Conservation (phyloP, 2,888 invertebrate genomes). For the Hypomecis atomaria region DNA sequence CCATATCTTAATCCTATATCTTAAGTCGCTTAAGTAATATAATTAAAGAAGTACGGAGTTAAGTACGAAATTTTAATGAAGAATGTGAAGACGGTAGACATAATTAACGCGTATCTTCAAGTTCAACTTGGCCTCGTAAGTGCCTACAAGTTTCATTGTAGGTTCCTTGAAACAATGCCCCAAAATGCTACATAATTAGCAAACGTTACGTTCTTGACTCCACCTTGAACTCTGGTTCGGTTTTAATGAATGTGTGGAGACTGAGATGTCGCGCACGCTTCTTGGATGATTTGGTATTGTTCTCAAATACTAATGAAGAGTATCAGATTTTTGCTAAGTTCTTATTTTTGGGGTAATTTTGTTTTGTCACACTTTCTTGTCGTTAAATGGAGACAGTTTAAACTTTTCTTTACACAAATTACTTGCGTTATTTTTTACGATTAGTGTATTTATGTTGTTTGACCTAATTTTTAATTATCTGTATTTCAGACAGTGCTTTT, state of each 20-base stretch:
- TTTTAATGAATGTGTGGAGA: not conserved
- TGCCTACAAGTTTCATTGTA: not conserved
- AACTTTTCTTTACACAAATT: too few species aligned
- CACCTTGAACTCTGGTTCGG: constrained; percentile 18
- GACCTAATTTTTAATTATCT: too few species aligned
- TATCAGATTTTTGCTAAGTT: too few species aligned
- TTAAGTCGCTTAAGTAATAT: too few species aligned
- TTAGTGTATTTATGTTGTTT: too few species aligned
- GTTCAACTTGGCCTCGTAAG: not conserved
- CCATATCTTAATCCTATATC: not conserved
- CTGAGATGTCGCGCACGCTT: not conserved
- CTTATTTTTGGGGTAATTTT: too few species aligned
- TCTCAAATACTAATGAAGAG: not conserved
- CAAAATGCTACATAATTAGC: constrained; percentile 6
- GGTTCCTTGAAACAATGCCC: not conserved
- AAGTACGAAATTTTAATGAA: too few species aligned
- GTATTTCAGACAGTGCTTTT: too few species aligned
- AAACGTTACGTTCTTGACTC: constrained; percentile 6
- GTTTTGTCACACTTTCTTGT: too few species aligned
- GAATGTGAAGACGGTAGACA: not conserved
- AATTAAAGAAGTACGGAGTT: too few species aligned
- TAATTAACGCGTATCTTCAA: not conserved
- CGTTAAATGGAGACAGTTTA: too few species aligned
- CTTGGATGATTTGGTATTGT: not conserved
- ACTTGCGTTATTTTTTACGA: too few species aligned